These are phyloP conservation scores for Chrysaora quinquecirrha DNA, from an alignment of 30 jellyfish, hydroid and myxozoan species.

Conservation along the genomic window DNA sequence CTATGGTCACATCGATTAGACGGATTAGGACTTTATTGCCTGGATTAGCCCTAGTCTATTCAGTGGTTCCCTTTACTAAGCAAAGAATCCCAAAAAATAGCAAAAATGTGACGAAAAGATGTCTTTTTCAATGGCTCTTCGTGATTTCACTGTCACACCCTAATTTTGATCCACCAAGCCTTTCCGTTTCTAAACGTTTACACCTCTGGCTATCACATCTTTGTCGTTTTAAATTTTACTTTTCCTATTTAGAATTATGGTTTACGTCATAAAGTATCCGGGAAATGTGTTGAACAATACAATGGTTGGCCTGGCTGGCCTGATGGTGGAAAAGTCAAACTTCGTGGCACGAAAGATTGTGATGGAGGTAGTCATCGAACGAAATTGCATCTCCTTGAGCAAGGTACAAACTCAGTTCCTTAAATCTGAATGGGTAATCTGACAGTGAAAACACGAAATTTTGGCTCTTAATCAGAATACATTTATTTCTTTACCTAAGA, in stretches of 20 bases:
- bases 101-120: too few species aligned
- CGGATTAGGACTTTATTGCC: too few species aligned
- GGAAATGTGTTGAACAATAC: constrained; percentile 38
- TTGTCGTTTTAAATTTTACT: too few species aligned
- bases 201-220: not conserved
- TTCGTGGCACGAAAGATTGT: constrained; percentile 31
- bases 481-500: not conserved
- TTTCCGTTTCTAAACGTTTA: not conserved
- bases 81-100: too few species aligned
- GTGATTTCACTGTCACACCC: too few species aligned
- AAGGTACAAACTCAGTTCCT: constrained; percentile 12
- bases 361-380: constrained; percentile 19
- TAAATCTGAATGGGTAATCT: not conserved
- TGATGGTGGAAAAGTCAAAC: not conserved
- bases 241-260: constrained; percentile 31
- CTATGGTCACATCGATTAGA: too few species aligned
- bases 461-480: not conserved
- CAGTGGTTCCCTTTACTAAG: too few species aligned
- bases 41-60: too few species aligned
- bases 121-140: too few species aligned
- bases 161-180: not conserved
- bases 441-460: not conserved
- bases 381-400: constrained; percentile 37
- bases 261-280: constrained; percentile 21
- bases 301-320: constrained; percentile 42